Base-by-base conservation (phyloP, 2,888 invertebrate species). In the Drosophila yooni region DNA sequence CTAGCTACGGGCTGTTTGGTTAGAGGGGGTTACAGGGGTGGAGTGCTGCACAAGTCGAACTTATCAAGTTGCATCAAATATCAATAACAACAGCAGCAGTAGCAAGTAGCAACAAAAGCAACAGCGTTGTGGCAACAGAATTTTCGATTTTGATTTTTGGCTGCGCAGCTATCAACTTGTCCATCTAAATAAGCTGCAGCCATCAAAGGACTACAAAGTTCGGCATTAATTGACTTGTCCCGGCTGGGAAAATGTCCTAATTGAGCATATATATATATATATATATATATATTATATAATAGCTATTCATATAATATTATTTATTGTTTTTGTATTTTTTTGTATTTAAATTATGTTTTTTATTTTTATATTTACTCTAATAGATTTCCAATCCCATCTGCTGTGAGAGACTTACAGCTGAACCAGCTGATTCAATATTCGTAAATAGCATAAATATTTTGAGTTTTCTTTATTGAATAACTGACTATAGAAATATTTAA, bases 21-120 rank as follows among this genome's bases (percentile, higher is more conserved):
- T 10, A 38, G 25, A 6, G 15, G 10, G 1, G 4, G 7, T 15
- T 29, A 21, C 15, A 21, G n/a, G 15, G 27, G n/a, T 4, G 13
- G 48, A 15, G n/a, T 25, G 31, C 33, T 10, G 57, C 64, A 68
- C 61, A 76, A 80, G 75, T 74, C 69, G 72, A 76, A 78, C 70
- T 70, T 88, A 82, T 87, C 85, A 74, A 70, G 43, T 87, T 87
- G 70, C 85, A 52, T 48, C 56, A 33, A 61, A 52, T 81, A 74
- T 59, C 31, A 40, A 36, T 46, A 64, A 33, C 61, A 69, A n/a
- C n/a, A 51, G 25, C 48, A 69, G 25, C 53, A 61, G 15, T 11
- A 40, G 27, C 66, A 40, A n/a, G 38, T 25, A 34, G 7, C 25
- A 61, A n/a, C 11, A 53, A 31, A 38, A 31, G 27, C 65, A 59